Percentiles rank a stretch among this genome's conserved stretches.
These are phyloP conservation scores for Hippocampus comes DNA, from an alignment of 2,113 vertebrate species.

Conservation along the genomic window DNA sequence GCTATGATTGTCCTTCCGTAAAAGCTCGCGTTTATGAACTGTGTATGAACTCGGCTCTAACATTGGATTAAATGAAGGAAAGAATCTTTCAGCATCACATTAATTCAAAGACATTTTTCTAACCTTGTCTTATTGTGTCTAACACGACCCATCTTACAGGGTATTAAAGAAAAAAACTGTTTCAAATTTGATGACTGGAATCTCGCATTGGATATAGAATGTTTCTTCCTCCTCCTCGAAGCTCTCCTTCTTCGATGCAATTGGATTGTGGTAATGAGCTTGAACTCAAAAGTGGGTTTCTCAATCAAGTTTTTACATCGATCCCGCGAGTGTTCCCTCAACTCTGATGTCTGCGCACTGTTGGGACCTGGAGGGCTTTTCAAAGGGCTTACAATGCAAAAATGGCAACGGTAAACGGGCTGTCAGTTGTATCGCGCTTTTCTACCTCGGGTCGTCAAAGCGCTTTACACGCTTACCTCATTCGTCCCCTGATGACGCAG, in stretches of 20 bases:
- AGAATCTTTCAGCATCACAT: constrained; percentile 1
- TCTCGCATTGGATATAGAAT: neutral
- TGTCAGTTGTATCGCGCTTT: too few species aligned
- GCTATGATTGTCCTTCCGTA: constrained; percentile 5
- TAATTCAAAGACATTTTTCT: constrained; percentile 5
- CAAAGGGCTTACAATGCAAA: constrained; percentile 66
- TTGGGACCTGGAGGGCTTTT: constrained; percentile 38
- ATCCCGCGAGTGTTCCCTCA: constrained; percentile 63
- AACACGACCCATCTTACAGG: neutral
- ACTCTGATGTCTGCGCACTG: constrained; percentile 31
- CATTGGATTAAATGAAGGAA: neutral
- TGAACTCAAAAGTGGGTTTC: constrained; percentile 19
- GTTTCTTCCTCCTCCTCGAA: neutral
- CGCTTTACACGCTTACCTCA: too few species aligned
- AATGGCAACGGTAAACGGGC: neutral
- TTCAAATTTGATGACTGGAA: neutral
- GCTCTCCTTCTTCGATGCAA: neutral
- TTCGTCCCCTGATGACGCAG: too few species aligned
- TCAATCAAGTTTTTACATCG: constrained; percentile 31
- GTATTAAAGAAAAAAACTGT: neutral
- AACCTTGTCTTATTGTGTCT: neutral
- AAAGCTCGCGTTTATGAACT: constrained; percentile 8
- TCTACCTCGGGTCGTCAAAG: too few species aligned
- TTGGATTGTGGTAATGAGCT: neutral
- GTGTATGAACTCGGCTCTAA: neutral